These are phyloP conservation scores for Adrianichthys oophorus DNA, from an alignment of 2,797 vertebrate species.

Conservation along the genomic window DNA sequence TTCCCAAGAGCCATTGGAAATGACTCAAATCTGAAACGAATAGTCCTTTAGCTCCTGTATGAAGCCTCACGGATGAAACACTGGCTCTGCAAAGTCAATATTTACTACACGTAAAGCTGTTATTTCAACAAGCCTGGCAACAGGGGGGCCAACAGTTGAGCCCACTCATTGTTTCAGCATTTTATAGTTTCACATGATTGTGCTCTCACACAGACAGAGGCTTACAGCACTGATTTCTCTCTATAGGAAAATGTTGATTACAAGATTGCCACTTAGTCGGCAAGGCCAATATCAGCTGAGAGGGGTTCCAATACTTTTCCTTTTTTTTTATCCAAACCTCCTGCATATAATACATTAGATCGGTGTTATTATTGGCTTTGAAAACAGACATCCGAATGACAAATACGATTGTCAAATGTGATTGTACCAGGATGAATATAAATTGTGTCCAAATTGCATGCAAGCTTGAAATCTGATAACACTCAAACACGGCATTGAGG, in stretches of 20 bases:
- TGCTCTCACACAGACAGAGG: constrained; percentile 38
- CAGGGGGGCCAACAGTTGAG: constrained; percentile 33
- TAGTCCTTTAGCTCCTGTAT: constrained; percentile 37
- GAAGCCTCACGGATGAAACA: constrained; percentile 60
- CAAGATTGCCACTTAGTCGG: constrained; percentile 63
- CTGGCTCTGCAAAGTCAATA: constrained; percentile 71
- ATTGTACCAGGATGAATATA: constrained; percentile 51
- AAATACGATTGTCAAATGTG: constrained; percentile 61
- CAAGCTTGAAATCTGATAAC: constrained; percentile 34
- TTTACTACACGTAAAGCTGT: constrained; percentile 66
- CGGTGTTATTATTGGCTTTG: constrained; percentile 70
- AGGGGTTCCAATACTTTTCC: constrained; percentile 1
- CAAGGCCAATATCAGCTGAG: constrained; percentile 26
- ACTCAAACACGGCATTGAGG: constrained; percentile 20
- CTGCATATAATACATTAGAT: constrained; percentile 51
- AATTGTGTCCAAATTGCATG: constrained; percentile 47
- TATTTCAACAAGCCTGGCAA: constrained; percentile 58
- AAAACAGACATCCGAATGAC: constrained; percentile 46
- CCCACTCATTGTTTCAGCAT: constrained; percentile 50
- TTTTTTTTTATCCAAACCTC: constrained; percentile 34
- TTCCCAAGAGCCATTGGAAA: constrained; percentile 28
- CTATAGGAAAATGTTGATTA: constrained; percentile 34
- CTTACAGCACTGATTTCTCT: constrained; percentile 35
- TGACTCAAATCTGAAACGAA: constrained; percentile 43
- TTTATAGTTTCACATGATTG: constrained; percentile 43